Conservation (phyloP, 2,797 vertebrate genomes). For the Chanos chanos region DNA sequence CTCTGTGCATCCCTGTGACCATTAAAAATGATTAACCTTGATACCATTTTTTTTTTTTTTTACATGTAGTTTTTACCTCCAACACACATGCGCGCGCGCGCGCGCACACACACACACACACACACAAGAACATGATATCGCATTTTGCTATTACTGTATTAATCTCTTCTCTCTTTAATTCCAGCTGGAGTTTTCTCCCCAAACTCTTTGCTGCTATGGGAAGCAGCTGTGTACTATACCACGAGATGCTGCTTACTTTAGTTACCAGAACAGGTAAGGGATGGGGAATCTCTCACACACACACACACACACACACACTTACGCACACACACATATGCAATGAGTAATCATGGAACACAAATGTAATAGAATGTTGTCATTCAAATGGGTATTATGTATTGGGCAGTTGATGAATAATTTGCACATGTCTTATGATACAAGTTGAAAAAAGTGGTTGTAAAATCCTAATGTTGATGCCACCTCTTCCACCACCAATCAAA, state of each 20-base stretch:
- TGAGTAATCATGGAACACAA: too few relatives aligned
- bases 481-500: conserved; percentile 46
- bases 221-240: conserved; percentile 98
- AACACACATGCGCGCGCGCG: too few relatives aligned
- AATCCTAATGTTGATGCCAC: background rate
- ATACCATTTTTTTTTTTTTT: background rate
- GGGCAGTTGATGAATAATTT: too few relatives aligned
- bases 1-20: too few relatives aligned
- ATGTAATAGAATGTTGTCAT: too few relatives aligned
- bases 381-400: too few relatives aligned
- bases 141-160: too few relatives aligned
- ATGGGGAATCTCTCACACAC: background rate
- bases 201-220: conserved; percentile 98
- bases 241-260: conserved; percentile 96
- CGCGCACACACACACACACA: too few relatives aligned
- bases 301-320: background rate
- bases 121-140: too few relatives aligned
- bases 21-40: background rate
- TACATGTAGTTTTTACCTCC: background rate
- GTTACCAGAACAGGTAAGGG: conserved; percentile 98
- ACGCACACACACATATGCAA: background rate
- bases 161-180: too few relatives aligned
- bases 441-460: background rate
- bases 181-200: conserved; percentile 86
- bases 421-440: too few relatives aligned